Base-by-base conservation (phyloP, 2,888 invertebrate genomes). In the Drosophila nr. medialis region DNA sequence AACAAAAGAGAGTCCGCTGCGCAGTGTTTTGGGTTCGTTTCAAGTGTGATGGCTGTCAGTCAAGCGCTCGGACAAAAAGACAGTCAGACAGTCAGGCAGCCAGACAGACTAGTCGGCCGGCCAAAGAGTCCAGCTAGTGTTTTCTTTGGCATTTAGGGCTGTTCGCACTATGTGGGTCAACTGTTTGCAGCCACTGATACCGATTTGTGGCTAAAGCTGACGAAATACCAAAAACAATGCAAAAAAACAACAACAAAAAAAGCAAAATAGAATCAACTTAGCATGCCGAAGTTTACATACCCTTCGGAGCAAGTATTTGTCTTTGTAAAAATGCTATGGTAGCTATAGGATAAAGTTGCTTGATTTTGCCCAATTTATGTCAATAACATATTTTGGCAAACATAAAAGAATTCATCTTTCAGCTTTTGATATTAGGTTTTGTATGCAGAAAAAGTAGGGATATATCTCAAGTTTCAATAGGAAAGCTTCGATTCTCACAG, bases 1-100 rank as follows among this genome's bases (percentile, higher is more conserved):
- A 69, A 81, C 50, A 81, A 83, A 85, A 83, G 86, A 83, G 83
- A 83, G 83, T 83, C 79, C 66, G 7, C 34, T 34, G 48, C 49
- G 63, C 72, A 55, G 51, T 30, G 56, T 15, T 75, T 71, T 75
- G 71, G 72, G 55, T 50, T 56, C 51, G 56, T 45, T 77, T 61
- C 59, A 60, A 74, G 62, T 74, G 69, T 61, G 81, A 81, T 67
- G 64, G 64, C 79, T 83, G 84, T 83, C 84, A 79, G 76, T 85
- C 84, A 54, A n/a, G n/a, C n/a, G n/a, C n/a, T n/a, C n/a, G n/a
- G n/a, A n/a, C n/a, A n/a, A n/a, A n/a, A 15, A 21, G 15, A 10
- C 55, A 29, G 1, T 21, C 36, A 30, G 8, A 36, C n/a, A 40
- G 42, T 15, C 32, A 45, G 32, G 4, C 49, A 36, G 11, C 11